Base-by-base conservation (phyloP, 2,888 invertebrate genomes). In the Cerastis rubricosa region DNA sequence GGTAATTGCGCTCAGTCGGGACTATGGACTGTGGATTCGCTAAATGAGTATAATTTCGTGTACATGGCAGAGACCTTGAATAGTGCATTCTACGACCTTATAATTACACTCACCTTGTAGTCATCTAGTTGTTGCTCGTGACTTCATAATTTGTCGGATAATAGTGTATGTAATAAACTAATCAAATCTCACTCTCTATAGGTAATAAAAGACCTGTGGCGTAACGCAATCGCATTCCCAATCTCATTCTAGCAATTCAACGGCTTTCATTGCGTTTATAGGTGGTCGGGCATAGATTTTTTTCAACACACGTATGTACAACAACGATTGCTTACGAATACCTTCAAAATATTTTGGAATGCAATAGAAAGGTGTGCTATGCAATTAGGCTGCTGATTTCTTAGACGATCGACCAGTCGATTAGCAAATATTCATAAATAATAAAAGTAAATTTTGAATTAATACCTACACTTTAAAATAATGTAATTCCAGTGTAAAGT, bases 31-130 rank as follows among this genome's bases (percentile, higher is more conserved):
- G 35, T 35, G 35, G 35, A 35, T 73, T 69, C 22, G 68, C 71
- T 74, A 84, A 77, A 70, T 75, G 49, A 57, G 43, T 70, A 45
- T 81, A 67, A 81, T 84, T 82, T 80, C 9, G 65, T 74, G 69
- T 69, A 84, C 64, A 59, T 59, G n/a, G n/a, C n/a, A n/a, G n/a
- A 64, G 29, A 72, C 71, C 70, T 83, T 83, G 59, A 85, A 68
- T 63, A 81, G 57, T 70, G 69, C 73, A 73, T 47, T 71, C 64
- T 57, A 59, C 70, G 35, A 61, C 73, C 76, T 49, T 79, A 71
- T 88, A 84, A 86, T 81, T 78, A 81, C 74, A 70, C 74, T 84
- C 69, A 78, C 86, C 88, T 87, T 88, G 86, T 64, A 64, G 29
- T 49, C 45, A 59, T 77, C 35, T 25, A 71, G 14, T 29, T 75